Evolutionary conservation across 2,113 vertebrate species (phyloP), one percentile per base, ranked within the genome.

Genomic region (Microcebus lehilahytsara): DNA sequence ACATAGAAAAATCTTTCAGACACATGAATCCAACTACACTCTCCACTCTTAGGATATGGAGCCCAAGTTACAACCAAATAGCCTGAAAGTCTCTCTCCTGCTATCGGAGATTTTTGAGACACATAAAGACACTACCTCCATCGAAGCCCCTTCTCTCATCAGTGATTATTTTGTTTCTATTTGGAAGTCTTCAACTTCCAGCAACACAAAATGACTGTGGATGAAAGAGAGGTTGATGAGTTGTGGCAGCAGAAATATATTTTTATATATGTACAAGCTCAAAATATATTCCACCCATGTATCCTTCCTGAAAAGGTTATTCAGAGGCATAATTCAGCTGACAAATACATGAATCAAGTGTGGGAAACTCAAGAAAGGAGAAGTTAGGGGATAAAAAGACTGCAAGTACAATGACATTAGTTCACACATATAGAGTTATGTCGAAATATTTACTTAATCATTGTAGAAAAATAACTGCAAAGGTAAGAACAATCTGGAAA

Each of bases 381-480:
- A 60, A 89, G 42, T 23, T 51, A 79, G n/a, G 91, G 34, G 11
- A 58, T 56, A 75, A 79, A 86, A 74, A 2, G 22, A 30, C 37
- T 84, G 11, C 20, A 88, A 53, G 4, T 23, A 85, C 51, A 71
- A 23, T 37, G 7, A 62, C 30, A 66, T 46, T n/a, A 60, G 46
- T 66, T 67, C 40, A 86, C 34, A 67, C 9, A 71, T 19, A 40
- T 2, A 32, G 13, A 85, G 78, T 19, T 71, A n/a, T 9, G 19
- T 22, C 78, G 46, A 95, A 92, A 95, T 89, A 91, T 58, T 93
- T 81, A 85, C 23, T 85, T 95, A 88, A 93, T 34, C 81, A 46
- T 37, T 75, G 3, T 56, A 42, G 79, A 60, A 58, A 75, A 60
- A 3, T 80, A 86, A 97, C 40, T 40, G 37, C 30, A 25, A 81